Base-by-base conservation (phyloP, 2,797 vertebrate genomes). In the Gastrophryne carolinensis region DNA sequence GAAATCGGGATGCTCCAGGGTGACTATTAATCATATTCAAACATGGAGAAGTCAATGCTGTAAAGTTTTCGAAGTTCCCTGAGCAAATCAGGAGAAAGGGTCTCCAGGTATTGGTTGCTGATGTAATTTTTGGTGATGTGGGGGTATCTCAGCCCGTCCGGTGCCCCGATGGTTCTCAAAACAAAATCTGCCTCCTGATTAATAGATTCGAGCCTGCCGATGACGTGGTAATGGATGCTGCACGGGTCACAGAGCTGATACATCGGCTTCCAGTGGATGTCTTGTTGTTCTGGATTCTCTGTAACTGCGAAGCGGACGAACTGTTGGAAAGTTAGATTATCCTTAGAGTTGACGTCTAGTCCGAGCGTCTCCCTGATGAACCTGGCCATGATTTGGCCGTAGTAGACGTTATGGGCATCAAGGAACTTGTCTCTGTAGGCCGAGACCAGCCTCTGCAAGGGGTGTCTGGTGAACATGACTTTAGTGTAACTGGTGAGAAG, bases 361-460 rank as follows among this genome's bases (percentile, higher is more conserved):
- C 68, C 72, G 74, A 1, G 83, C 15, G 83, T 84, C 65, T n/a
- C n/a, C n/a, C n/a, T n/a, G n/a, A n/a, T n/a, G n/a, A n/a, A n/a
- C n/a, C n/a, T n/a, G n/a, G n/a, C n/a, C n/a, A n/a, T n/a, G n/a
- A n/a, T n/a, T n/a, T n/a, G n/a, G n/a, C n/a, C n/a, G n/a, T n/a
- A n/a, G n/a, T n/a, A n/a, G n/a, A n/a, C n/a, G n/a, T n/a, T n/a
- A n/a, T n/a, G n/a, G n/a, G n/a, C n/a, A n/a, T 84, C 84, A 68
- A 85, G 70, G n/a, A 88, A 53, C 50, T 88, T 88, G 79, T 87
- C 85, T 75, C 86, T 84, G 35, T 86, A 88, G 32, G 86, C 86
- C 41, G 87, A 88, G 54, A 88, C 84, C 27, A 88, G 49, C 3
- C 86, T 35, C 60, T 86, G 82, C 12, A 87, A 66, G 7, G 87